Percentiles rank a stretch among this genome's conserved stretches.
Evolutionary conservation across 2,113 vertebrate species (phyloP).

Genomic region (Cavia aperea): DNA sequence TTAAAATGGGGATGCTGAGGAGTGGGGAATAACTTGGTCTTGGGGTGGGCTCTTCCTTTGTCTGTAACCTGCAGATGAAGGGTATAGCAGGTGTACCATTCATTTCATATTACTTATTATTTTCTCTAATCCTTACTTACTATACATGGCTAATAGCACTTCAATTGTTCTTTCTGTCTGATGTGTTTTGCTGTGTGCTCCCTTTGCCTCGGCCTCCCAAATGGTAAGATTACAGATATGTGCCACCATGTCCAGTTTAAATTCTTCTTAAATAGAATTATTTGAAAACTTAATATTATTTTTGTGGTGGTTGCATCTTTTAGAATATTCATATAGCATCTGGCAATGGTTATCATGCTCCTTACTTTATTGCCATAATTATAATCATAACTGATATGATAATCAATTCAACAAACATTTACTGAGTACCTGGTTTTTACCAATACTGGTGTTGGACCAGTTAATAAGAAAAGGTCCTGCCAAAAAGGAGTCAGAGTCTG

Average conservation of each 20-base stretch:
- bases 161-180: not conserved
- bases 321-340: not conserved
- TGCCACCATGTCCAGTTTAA: not conserved
- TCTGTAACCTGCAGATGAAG: not conserved
- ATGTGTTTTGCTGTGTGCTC: not conserved
- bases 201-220: not conserved
- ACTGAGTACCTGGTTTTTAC: not conserved
- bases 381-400: not conserved
- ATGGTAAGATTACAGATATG: not conserved
- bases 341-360: not conserved
- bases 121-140: not conserved
- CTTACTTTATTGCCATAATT: not conserved
- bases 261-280: not conserved
- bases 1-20: not conserved
- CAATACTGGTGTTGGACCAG: not conserved
- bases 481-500: not conserved
- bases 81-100: not conserved
- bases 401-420: constrained; percentile 11
- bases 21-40: not conserved
- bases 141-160: not conserved
- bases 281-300: constrained; percentile 19
- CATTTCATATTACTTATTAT: not conserved
- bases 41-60: not conserved
- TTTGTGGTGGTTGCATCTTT: constrained; percentile 36
- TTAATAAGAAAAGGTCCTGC: not conserved